phyloP scores from a whole-genome alignment of 2,113 vertebrate genomes.

The Pomatorhinus ruficollis region DNA sequence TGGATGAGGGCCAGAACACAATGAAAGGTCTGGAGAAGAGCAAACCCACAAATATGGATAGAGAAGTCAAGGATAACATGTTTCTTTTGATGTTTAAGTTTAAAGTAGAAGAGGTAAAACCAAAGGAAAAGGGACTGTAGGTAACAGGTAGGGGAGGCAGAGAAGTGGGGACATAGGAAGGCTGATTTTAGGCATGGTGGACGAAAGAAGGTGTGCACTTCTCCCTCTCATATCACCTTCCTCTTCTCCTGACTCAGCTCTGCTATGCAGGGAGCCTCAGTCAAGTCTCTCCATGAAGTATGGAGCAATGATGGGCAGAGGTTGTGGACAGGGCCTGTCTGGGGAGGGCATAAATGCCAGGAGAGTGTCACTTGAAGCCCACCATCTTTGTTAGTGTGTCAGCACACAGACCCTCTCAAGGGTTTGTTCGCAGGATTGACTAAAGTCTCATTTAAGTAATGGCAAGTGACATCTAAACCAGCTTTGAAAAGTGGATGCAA shows the following conservation, averaged over 20 bases:
- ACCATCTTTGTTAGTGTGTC: accelerated
- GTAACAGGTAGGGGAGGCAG: background rate
- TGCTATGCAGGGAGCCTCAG: background rate
- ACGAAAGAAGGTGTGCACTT: background rate
- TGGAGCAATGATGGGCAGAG: background rate
- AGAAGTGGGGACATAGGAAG: background rate
- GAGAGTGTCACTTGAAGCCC: background rate
- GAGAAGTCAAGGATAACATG: background rate
- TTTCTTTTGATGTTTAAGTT: background rate
- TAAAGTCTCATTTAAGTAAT: background rate
- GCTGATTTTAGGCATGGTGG: background rate
- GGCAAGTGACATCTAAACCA: background rate
- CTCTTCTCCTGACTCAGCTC: background rate
- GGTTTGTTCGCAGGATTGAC: background rate
- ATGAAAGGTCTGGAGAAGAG: background rate
- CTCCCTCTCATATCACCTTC: background rate
- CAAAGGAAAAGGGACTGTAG: background rate
- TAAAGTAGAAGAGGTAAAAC: background rate
- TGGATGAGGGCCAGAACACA: background rate
- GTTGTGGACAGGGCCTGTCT: background rate
- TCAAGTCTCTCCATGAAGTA: background rate
- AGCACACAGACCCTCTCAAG: background rate
- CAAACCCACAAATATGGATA: background rate
- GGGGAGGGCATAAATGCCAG: background rate
- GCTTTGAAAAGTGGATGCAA: background rate